phyloP scores from a whole-genome alignment of 2,797 vertebrate species.

The Tauraco hartlaubi region DNA sequence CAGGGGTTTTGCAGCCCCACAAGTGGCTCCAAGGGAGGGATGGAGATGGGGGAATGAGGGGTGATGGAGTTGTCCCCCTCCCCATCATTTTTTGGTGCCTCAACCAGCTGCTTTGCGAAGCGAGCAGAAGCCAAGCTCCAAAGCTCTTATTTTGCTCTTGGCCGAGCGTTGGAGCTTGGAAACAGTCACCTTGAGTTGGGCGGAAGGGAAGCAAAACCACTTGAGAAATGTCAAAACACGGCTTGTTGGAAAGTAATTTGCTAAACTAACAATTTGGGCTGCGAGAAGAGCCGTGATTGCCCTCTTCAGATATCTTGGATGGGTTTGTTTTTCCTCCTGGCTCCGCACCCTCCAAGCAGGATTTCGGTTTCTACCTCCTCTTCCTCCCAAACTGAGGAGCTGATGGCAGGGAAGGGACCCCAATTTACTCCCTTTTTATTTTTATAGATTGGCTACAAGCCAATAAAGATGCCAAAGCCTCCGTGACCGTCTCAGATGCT shows the following conservation, averaged over 20 bases:
- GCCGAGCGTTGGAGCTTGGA: background rate
- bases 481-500: fast-evolving
- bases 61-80: background rate
- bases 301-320: constrained; percentile 36
- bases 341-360: background rate
- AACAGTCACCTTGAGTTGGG: constrained; percentile 9
- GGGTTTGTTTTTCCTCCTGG: constrained; percentile 31
- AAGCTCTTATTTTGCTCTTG: background rate
- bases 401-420: background rate
- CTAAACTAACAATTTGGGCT: constrained; percentile 49
- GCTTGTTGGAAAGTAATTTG: constrained; percentile 32
- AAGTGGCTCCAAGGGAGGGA: background rate
- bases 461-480: background rate
- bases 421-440: background rate
- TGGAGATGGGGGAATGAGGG: background rate
- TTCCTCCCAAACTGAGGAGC: background rate
- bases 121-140: background rate
- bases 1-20: fast-evolving
- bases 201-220: constrained; percentile 35
- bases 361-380: background rate
- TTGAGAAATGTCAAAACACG: constrained; percentile 4
- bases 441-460: background rate
- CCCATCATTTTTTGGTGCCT: background rate
- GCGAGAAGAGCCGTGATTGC: constrained; percentile 3
- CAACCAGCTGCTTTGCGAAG: background rate